Base-by-base conservation (phyloP, 2,797 vertebrate species). In the Choloepus didactylus region DNA sequence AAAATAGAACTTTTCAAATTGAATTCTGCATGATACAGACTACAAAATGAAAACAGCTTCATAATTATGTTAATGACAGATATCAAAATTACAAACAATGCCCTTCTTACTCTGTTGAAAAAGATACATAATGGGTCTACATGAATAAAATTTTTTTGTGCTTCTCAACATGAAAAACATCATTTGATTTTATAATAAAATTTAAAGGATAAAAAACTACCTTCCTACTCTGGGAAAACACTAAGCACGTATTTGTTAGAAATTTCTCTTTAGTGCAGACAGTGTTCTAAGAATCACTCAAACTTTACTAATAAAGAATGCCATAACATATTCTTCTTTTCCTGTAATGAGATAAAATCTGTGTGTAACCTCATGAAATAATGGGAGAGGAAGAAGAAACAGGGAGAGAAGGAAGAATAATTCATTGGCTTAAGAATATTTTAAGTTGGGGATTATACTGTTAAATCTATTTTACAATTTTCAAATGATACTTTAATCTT, bases 1-100 rank as follows among this genome's bases (percentile, higher is more conserved):
- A 94, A 69, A 96, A 35, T 16, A 80, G 29, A 80, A 87, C 19
- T 91, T 95, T 87, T 62, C 67, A 87, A 93, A 64, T 79, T 89
- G 70, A 80, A 75, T 93, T 95, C 46, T 94, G 49, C 75, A 59
- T 89, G 90, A 80, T 49, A 73, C 35, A 94, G 46, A 87, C 85
- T 76, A 87, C 35, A 94, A 95, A 92, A 83, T 93, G 69, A 94
- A 82, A 46, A 85, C 0, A 80, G 46, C 41, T 89, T 83, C 60
- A 62, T 80, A 64, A 89, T 90, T 60, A 85, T 41, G 23, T 75
- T 70, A 82, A 92, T 29, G 92, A 62, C 18, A 87, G 62, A 89
- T 70, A 82, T 46, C 31, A 89, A 80, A 88, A 77, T 86, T 85
- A 92, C 60, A 76, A 93, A 83, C 21, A 81, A 21, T 76, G 15